These are phyloP conservation scores for Napeogenes inachia DNA, from an alignment of 2,888 invertebrate genomes.

Conservation along the genomic window DNA sequence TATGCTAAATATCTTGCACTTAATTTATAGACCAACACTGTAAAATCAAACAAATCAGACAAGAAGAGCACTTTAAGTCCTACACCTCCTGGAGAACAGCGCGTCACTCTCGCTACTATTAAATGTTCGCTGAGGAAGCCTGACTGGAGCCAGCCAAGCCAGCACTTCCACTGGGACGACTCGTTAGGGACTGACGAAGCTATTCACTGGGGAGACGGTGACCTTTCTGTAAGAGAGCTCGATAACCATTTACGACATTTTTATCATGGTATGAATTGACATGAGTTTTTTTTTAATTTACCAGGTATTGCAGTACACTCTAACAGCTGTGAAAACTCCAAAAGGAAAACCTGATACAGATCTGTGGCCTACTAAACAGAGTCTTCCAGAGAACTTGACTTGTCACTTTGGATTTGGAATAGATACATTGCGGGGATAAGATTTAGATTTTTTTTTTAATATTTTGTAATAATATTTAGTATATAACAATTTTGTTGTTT, in stretches of 20 bases:
- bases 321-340: constrained; percentile 41
- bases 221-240: constrained; percentile 49
- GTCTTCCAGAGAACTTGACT: constrained; percentile 68
- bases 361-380: constrained; percentile 41
- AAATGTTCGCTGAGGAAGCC: constrained; percentile 61
- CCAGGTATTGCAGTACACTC: constrained; percentile 58
- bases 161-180: constrained; percentile 78
- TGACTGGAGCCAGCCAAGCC: constrained; percentile 74
- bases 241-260: neutral
- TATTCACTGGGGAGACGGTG: constrained; percentile 65
- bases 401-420: constrained; percentile 70
- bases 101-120: constrained; percentile 66
- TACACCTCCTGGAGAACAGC: constrained; percentile 43
- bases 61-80: constrained; percentile 47
- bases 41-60: constrained; percentile 45
- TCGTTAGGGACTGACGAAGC: constrained; percentile 61
- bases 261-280: neutral
- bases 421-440: constrained; percentile 44
- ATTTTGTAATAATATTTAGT: too few relatives aligned
- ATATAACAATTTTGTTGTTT: too few relatives aligned
- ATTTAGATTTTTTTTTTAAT: neutral
- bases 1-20: neutral
- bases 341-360: constrained; percentile 53
- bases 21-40: constrained; percentile 32
- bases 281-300: neutral